Evolutionary conservation across 2,113 vertebrate species (phyloP).

Genomic region (Prionailurus bengalensis): DNA sequence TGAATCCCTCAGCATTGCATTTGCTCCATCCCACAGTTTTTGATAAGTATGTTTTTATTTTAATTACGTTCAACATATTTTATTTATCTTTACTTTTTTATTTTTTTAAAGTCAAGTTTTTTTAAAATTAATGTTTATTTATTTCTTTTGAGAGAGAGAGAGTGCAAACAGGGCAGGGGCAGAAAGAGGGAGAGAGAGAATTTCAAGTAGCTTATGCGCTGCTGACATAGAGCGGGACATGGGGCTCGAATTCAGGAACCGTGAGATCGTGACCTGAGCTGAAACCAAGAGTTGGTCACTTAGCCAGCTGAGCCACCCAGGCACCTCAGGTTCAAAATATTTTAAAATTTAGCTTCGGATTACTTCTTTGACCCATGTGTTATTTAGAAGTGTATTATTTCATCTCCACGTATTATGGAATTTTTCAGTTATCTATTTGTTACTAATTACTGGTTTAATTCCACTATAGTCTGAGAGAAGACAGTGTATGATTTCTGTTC

Average conservation of each 20-base stretch:
- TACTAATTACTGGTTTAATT: not conserved
- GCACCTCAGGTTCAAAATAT: not conserved
- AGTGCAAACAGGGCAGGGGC: too few relatives aligned
- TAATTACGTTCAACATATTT: not conserved
- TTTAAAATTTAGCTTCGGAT: not conserved
- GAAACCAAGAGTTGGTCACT: too few relatives aligned
- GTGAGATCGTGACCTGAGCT: too few relatives aligned
- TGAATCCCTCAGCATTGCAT: not conserved
- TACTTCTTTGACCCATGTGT: not conserved
- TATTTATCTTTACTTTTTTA: too few relatives aligned
- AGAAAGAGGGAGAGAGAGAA: too few relatives aligned
- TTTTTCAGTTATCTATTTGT: not conserved
- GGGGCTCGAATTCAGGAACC: too few relatives aligned
- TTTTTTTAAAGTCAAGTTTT: too few relatives aligned
- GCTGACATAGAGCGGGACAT: too few relatives aligned
- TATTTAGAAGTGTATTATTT: constrained; percentile 14
- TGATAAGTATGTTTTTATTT: not conserved
- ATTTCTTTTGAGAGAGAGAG: too few relatives aligned
- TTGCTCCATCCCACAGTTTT: not conserved
- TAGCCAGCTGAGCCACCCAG: too few relatives aligned
- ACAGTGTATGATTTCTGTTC: not conserved
- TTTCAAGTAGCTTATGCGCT: too few relatives aligned
- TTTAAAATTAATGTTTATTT: too few relatives aligned
- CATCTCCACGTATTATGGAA: not conserved
- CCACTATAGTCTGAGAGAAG: not conserved